These are phyloP conservation scores for Drosophila aff. DNA, from an alignment of 1,140 invertebrate genomes.

Conservation along the genomic window DNA sequence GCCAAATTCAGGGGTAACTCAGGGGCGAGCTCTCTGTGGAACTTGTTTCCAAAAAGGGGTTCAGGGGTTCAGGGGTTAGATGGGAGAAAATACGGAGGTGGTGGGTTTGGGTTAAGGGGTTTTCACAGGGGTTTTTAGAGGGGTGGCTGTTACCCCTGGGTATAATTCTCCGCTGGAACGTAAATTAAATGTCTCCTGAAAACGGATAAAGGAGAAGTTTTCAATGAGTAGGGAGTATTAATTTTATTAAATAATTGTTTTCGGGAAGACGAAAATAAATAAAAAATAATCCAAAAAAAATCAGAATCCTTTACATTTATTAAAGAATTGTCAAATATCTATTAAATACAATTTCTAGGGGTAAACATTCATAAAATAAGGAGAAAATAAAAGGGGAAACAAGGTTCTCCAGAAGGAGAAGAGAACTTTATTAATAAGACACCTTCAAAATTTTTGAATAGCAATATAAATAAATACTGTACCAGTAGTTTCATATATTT, in stretches of 20 bases:
- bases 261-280: background rate
- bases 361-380: background rate
- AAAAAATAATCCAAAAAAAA: background rate
- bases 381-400: background rate
- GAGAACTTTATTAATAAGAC: background rate
- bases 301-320: too few species aligned
- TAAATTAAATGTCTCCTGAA: background rate
- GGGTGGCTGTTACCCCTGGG: background rate
- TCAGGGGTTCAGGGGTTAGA: slow-evolving; percentile 8
- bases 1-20: slow-evolving; percentile 35
- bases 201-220: too few species aligned
- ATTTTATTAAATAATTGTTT: background rate
- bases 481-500: background rate
- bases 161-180: slow-evolving; percentile 26
- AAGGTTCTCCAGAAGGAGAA: background rate
- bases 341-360: background rate
- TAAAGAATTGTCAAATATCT: too few species aligned
- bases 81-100: slow-evolving; percentile 8
- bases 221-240: too few species aligned
- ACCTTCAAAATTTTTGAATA: background rate
- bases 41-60: slow-evolving; percentile 47
- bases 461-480: background rate
- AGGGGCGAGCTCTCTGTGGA: slow-evolving; percentile 42
- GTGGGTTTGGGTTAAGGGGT: slow-evolving; percentile 53
- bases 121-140: slow-evolving; percentile 12